phyloP scores from a whole-genome alignment of 1,140 invertebrate genomes.

The Drosophila azteca region DNA sequence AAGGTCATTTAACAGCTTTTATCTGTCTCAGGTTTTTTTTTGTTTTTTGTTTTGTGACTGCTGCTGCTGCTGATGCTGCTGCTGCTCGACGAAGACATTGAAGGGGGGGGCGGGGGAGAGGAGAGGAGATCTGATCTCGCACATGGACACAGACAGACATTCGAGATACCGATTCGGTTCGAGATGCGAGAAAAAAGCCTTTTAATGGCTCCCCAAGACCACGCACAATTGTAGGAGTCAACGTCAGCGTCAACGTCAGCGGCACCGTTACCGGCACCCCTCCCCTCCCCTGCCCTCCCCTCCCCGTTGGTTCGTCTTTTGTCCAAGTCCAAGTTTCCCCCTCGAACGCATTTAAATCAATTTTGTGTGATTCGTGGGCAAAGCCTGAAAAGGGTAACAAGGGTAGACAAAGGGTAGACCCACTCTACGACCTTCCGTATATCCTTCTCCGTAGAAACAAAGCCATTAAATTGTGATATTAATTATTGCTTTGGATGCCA shows the following conservation, averaged over 20 bases:
- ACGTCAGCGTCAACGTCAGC: neutral
- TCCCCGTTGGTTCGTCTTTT: constrained; percentile 1
- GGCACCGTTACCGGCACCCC: neutral
- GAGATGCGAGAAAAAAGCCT: constrained; percentile 25
- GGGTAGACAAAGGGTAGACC: no score
- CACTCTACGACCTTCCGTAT: no score
- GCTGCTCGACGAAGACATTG: constrained; percentile 32
- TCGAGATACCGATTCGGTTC: no score
- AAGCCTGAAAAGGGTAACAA: neutral
- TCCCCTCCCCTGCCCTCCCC: no score
- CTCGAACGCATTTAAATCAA: constrained; percentile 55
- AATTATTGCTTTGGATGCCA: no score
- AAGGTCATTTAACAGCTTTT: constrained; percentile 76
- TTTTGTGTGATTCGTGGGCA: constrained; percentile 19
- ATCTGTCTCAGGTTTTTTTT: constrained; percentile 44
- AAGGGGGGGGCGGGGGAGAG: neutral
- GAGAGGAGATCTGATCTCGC: constrained; percentile 1
- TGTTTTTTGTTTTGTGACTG: constrained; percentile 16
- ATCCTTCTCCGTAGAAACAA: no score
- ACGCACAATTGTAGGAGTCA: constrained; percentile 71
- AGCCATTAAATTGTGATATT: no score
- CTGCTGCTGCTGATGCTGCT: constrained; percentile 24
- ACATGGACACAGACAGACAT: constrained; percentile 5
- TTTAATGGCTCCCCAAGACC: constrained; percentile 49
- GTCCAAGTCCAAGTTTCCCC: neutral